These are phyloP conservation scores for Palythoa grandis DNA, from an alignment of 92 coral and sea anemone species.

Conservation along the genomic window DNA sequence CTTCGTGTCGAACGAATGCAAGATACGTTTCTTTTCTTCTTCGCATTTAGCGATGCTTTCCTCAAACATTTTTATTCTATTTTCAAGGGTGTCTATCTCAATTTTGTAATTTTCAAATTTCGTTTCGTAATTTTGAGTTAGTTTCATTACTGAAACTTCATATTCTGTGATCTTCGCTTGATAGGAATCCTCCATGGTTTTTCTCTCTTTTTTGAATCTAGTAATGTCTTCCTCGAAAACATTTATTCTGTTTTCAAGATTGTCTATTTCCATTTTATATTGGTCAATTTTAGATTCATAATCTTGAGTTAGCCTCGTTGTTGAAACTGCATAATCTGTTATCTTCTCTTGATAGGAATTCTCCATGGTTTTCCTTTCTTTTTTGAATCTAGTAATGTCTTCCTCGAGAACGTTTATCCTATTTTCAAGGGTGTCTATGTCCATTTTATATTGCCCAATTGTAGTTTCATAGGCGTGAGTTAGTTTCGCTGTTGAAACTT, in stretches of 20 bases:
- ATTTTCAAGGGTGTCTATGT: not conserved
- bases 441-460: not conserved
- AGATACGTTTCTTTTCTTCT: not conserved
- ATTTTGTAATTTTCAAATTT: not conserved
- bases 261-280: not conserved
- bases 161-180: not conserved
- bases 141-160: not conserved
- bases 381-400: not conserved
- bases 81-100: not conserved
- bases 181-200: not conserved
- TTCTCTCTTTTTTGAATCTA: not conserved
- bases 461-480: not conserved
- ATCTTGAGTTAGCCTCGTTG: not conserved
- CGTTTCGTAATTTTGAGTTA: not conserved
- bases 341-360: not conserved
- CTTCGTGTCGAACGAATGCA: not conserved
- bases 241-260: no score
- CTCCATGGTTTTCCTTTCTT: not conserved
- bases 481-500: not conserved
- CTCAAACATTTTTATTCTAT: not conserved
- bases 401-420: not conserved
- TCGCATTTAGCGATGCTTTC: not conserved
- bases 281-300: constrained; percentile 13
- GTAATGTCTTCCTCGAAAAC: not conserved
- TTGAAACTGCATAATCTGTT: not conserved